Base-by-base conservation (phyloP, 2,113 vertebrate genomes). In the Gambusia holbrooki region DNA sequence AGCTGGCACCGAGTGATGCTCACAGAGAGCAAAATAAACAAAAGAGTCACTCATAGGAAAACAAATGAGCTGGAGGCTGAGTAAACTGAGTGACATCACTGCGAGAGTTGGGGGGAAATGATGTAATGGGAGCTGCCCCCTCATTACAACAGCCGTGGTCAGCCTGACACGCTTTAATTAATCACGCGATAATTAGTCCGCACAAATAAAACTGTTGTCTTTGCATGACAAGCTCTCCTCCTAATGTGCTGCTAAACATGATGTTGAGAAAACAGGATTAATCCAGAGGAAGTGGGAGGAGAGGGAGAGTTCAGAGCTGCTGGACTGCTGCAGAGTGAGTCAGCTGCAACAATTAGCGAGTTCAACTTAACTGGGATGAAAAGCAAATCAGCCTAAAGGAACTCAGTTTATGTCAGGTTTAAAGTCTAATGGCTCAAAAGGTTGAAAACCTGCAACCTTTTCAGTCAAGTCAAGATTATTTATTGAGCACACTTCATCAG, bases 11-110 rank as follows among this genome's bases (percentile, higher is more conserved):
- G 69, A 82, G 74, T 69, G 80, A 90, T 88, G 86, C 89, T 92
- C 76, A 84, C 69, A 89, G 86, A 83, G 70, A 88, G 74, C 73
- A 87, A 91, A 90, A 91, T 84, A 94, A 94, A 93, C 92, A 91
- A 90, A 88, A 89, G 88, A 77, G 76, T 81, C 81, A 86, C 78
- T 91, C 86, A 87, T 87, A 82, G 67, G 66, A 87, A 88, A 90
- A 91, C 83, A 89, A 90, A 92, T 61, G 78, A 80, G 63, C 62
- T 88, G 89, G 87, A 91, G 74, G 73, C 83, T 62, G 78, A 68
- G 87, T 73, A 71, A 77, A 80, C 78, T 27, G 51, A 72, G 74
- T 89, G 89, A 91, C 86, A 87, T 90, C 87, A 90, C 77, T 29
- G 67, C 88, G 40, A 15, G 40, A 84, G 74, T 74, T 88, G 86